Conservation (phyloP, 1,140 invertebrate species). For the Hormaphis cornu region DNA sequence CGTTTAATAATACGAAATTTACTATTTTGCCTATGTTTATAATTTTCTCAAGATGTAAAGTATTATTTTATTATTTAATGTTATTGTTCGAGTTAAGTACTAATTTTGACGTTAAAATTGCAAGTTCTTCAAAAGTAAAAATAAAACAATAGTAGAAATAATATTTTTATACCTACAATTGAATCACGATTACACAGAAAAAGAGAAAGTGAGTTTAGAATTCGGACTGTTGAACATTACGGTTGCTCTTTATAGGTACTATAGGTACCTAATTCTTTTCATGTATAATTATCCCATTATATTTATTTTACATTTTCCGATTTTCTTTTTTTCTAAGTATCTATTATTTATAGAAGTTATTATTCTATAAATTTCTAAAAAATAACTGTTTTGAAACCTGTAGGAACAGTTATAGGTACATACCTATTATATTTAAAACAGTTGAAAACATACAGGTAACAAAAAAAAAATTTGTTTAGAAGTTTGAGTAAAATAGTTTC, state of each 20-base stretch:
- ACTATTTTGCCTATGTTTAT: too few species aligned
- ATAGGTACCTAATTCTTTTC: neutral
- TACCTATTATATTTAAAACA: too few species aligned
- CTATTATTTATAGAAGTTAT: neutral
- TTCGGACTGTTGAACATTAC: slow-evolving; percentile 25
- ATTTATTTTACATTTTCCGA: neutral
- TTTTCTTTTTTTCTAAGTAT: neutral
- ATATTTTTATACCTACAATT: slow-evolving; percentile 6
- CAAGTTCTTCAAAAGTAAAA: neutral
- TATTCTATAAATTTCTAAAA: neutral
- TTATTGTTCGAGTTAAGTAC: neutral
- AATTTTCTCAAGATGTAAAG: neutral
- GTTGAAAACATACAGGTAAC: too few species aligned
- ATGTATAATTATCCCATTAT: neutral
- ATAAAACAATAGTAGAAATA: neutral
- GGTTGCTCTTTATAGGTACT: neutral
- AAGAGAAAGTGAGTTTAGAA: slow-evolving; percentile 23
- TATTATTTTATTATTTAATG: neutral
- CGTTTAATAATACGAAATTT: too few species aligned
- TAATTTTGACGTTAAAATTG: neutral
- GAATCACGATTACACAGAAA: slow-evolving; percentile 7
- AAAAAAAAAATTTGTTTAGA: too few species aligned
- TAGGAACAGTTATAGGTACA: too few species aligned
- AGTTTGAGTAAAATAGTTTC: too few species aligned
- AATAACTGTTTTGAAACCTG: neutral